Evolutionary conservation across 2,888 invertebrate species (phyloP).

Genomic region (Ommatoiulus sabulosus): DNA sequence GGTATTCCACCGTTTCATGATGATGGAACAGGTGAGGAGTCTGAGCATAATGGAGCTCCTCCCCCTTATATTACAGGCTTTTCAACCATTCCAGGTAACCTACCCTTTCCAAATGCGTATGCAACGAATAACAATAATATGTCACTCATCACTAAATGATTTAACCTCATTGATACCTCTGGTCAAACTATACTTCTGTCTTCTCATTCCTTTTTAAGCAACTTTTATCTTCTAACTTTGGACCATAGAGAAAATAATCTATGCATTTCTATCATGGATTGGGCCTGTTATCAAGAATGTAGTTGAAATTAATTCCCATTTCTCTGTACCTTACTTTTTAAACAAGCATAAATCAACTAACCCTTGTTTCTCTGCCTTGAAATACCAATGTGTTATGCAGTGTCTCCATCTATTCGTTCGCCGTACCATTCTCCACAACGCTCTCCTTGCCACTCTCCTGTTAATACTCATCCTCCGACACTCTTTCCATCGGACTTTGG

Average conservation of each 20-base stretch:
- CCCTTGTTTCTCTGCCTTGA: not conserved
- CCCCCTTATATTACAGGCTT: constrained; percentile 63
- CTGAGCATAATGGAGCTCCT: constrained; percentile 76
- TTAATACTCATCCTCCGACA: constrained; percentile 61
- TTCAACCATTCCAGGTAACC: constrained; percentile 62
- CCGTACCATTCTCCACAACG: constrained; percentile 64
- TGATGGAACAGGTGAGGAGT: constrained; percentile 62
- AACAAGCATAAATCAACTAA: not conserved
- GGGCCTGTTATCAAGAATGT: not conserved
- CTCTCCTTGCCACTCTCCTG: constrained; percentile 63
- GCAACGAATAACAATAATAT: constrained; percentile 29
- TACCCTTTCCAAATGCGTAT: constrained; percentile 3
- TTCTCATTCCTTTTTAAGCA: not conserved
- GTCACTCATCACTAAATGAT: not conserved
- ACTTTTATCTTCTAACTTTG: not conserved
- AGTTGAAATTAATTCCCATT: not conserved
- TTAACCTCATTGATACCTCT: not conserved
- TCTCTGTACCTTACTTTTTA: not conserved
- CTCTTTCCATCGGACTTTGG: constrained; percentile 62
- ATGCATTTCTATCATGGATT: constrained; percentile 9
- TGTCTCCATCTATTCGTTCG: constrained; percentile 62
- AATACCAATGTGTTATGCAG: constrained; percentile 11
- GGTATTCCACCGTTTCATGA: constrained; percentile 63
- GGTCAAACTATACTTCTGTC: not conserved
- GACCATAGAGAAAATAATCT: not conserved